A percentile compares a stretch with the other conserved stretches of the same genome.
phyloP scores from a whole-genome alignment of 2,797 vertebrate species.

The Apogon hyalosoma region DNA sequence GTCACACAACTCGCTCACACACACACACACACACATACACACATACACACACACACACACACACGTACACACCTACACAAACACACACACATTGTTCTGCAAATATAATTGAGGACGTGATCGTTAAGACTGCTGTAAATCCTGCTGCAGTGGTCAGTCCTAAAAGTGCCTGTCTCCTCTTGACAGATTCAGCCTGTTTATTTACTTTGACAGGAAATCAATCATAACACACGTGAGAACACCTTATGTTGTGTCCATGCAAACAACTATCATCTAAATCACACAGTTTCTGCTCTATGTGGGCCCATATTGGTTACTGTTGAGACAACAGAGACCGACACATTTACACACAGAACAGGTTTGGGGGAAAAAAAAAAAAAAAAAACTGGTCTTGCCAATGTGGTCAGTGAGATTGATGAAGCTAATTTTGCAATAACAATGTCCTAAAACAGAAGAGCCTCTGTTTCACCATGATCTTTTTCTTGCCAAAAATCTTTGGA shows the following conservation, averaged over 20 bases:
- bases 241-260: slow-evolving; percentile 29
- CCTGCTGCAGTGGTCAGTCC: slow-evolving; percentile 62
- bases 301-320: slow-evolving; percentile 18
- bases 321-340: slow-evolving; percentile 12
- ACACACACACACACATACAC: slow-evolving; percentile 17
- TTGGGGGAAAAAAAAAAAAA: no score
- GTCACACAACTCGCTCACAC: slow-evolving; percentile 19
- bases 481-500: slow-evolving; percentile 31
- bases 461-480: slow-evolving; percentile 35
- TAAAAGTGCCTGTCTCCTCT: slow-evolving; percentile 74
- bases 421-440: slow-evolving; percentile 50
- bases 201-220: slow-evolving; percentile 84
- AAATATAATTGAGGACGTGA: slow-evolving; percentile 82
- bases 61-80: slow-evolving; percentile 12
- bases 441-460: slow-evolving; percentile 49
- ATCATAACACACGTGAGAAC: slow-evolving; percentile 68
- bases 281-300: slow-evolving; percentile 4
- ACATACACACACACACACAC: slow-evolving; percentile 18
- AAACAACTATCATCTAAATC: slow-evolving; percentile 56
- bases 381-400: slow-evolving; percentile 28
- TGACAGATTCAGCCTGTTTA: slow-evolving; percentile 83
- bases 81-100: slow-evolving; percentile 47
- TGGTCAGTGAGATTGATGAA: slow-evolving; percentile 48
- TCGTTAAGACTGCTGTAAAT: slow-evolving; percentile 74
- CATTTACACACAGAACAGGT: slow-evolving; percentile 46